Conservation (phyloP, 2,888 invertebrate genomes). For the Torymus texanus region DNA sequence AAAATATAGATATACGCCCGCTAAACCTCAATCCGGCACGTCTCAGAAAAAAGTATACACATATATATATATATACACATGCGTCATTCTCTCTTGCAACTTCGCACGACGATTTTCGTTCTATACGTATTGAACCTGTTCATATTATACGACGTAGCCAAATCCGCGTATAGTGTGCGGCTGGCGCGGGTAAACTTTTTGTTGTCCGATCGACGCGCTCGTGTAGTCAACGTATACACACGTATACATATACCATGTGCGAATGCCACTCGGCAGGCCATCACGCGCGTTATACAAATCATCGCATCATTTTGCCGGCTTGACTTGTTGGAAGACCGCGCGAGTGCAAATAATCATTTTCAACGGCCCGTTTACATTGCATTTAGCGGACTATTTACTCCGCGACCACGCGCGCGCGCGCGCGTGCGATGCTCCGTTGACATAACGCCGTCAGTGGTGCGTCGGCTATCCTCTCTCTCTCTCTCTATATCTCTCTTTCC, state of each 20-base stretch:
- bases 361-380: constrained; percentile 62
- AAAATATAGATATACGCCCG: too few species aligned
- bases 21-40: too few species aligned
- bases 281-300: constrained; percentile 34
- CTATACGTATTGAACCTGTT: constrained; percentile 7
- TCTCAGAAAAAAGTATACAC: not conserved
- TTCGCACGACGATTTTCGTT: too few species aligned
- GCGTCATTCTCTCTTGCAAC: too few species aligned
- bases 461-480: not conserved
- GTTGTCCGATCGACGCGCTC: too few species aligned
- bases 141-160: not conserved
- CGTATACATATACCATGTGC: not conserved
- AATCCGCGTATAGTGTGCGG: not conserved
- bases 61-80: not conserved
- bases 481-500: constrained; percentile 1
- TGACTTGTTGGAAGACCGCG: constrained; percentile 45
- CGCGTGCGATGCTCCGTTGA: constrained; percentile 47
- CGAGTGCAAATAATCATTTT: constrained; percentile 63
- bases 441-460: constrained; percentile 8
- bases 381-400: constrained; percentile 62
- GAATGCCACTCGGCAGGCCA: not conserved
- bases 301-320: constrained; percentile 42
- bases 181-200: too few species aligned
- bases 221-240: too few species aligned
- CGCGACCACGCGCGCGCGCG: constrained; percentile 31